Base-by-base conservation (phyloP, 2,888 invertebrate species). In the Ichneumoninae sp. region DNA sequence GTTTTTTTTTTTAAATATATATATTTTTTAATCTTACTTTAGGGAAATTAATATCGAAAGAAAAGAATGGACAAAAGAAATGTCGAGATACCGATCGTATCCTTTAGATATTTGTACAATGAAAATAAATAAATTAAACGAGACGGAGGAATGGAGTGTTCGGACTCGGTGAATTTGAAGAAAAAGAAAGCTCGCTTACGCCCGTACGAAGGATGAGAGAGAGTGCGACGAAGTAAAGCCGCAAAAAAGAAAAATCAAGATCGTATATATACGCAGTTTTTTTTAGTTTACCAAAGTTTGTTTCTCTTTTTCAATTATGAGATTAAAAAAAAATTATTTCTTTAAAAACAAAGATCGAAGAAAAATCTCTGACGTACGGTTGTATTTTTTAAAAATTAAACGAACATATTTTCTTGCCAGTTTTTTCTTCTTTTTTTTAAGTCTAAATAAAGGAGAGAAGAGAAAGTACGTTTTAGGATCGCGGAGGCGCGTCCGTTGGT, bases 241-340 rank as follows among this genome's bases (percentile, higher is more conserved):
- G 76, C 40, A 73, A 86, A 82, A 71, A 66, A 79, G 0, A 68
- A 63, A 69, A 69, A 40, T 33, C 63, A 80, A 83, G 75, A 57
- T 87, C 85, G 65, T 86, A 85, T 82, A 86, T 87, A 87, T 87
- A 88, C 86, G 83, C 78, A 85, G 83, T 89, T 89, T 88, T 88
- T 88, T 88, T 87, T 87, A 88, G 40, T 6, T 40, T 40, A 40
- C 87, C 83, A 83, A 85, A 68, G 73, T 87, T 83, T 54, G 7
- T 52, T 19, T 52, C 8, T 54, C 1, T 63, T 63, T 74, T 60
- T 57, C 52, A 36, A 50, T 52, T 83, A 86, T 88, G 86, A 88
- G 87, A 88, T 87, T 83, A 86, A 81, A 76, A 70, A 85, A 85
- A 79, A 83, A 71, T 81, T 40, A 47, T 47, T 33, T 44, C 36